Evolutionary conservation across 2,888 invertebrate genomes (phyloP).

Genomic region (Terebella lapidaria): DNA sequence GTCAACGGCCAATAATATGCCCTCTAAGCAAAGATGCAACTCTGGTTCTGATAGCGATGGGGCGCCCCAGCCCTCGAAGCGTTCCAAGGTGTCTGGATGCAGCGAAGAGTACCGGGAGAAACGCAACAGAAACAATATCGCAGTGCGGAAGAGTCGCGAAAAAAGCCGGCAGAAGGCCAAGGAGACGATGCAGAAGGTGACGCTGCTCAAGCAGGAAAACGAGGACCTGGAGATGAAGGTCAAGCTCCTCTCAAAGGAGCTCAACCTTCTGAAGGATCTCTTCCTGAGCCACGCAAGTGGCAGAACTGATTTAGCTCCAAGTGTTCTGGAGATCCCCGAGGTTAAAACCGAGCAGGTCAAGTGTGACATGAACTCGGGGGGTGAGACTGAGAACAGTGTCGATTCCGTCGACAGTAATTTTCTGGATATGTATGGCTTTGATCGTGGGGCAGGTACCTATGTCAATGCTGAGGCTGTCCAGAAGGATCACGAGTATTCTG

Average conservation of each 20-base stretch:
- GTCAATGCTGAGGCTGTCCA: not conserved
- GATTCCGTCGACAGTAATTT: not conserved
- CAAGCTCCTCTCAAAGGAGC: conserved; percentile 75
- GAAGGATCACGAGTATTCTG: conserved; percentile 2
- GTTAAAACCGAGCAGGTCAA: no score
- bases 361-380: not conserved
- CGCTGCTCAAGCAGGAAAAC: conserved; percentile 83
- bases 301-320: no score
- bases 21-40: no score
- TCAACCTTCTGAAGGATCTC: conserved; percentile 73
- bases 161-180: conserved; percentile 68
- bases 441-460: not conserved
- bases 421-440: not conserved
- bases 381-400: not conserved
- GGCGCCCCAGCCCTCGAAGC: no score
- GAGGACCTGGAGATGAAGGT: conserved; percentile 83
- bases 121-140: conserved; percentile 91
- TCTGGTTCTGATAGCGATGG: no score
- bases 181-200: conserved; percentile 90
- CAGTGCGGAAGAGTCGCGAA: conserved; percentile 90
- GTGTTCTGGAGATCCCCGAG: no score
- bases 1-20: no score
- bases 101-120: conserved; percentile 82
- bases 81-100: no score
- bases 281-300: conserved; percentile 51